phyloP scores from a whole-genome alignment of 2,888 invertebrate species.

The Dynastes grantii region DNA sequence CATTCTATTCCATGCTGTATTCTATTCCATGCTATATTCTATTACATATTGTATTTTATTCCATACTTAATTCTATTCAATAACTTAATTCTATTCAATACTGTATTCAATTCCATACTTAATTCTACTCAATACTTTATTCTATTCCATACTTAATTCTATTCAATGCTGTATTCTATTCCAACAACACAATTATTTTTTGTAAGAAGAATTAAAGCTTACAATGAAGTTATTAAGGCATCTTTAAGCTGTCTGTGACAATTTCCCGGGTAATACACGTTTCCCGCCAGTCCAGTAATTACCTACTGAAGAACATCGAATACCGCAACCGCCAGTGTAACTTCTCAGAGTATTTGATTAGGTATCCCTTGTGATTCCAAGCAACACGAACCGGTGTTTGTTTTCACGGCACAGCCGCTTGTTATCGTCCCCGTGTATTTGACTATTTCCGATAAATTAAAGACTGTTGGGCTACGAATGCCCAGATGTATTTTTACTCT shows the following conservation, averaged over 20 bases:
- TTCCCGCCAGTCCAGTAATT: neutral
- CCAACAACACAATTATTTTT: neutral
- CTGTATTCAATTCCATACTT: too few relatives aligned
- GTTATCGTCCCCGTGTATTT: constrained; percentile 12
- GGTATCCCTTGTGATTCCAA: neutral
- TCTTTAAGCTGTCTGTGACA: too few relatives aligned
- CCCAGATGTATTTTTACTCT: neutral
- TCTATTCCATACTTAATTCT: too few relatives aligned
- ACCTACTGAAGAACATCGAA: neutral
- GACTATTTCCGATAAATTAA: neutral
- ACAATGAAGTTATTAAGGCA: too few relatives aligned
- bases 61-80: too few relatives aligned
- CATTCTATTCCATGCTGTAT: too few relatives aligned
- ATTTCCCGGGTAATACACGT: too few relatives aligned
- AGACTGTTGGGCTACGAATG: neutral
- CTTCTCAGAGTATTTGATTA: constrained; percentile 10
- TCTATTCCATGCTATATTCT: too few relatives aligned
- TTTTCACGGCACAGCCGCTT: neutral
- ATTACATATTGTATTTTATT: too few relatives aligned
- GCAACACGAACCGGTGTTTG: constrained; percentile 4
- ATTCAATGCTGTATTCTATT: too few relatives aligned
- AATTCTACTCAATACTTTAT: too few relatives aligned
- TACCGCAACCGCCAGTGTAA: neutral
- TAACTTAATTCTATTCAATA: too few relatives aligned
- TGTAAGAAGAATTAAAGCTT: neutral